phyloP scores from a whole-genome alignment of 2,113 vertebrate species.

The Lamprologus callipterus region DNA sequence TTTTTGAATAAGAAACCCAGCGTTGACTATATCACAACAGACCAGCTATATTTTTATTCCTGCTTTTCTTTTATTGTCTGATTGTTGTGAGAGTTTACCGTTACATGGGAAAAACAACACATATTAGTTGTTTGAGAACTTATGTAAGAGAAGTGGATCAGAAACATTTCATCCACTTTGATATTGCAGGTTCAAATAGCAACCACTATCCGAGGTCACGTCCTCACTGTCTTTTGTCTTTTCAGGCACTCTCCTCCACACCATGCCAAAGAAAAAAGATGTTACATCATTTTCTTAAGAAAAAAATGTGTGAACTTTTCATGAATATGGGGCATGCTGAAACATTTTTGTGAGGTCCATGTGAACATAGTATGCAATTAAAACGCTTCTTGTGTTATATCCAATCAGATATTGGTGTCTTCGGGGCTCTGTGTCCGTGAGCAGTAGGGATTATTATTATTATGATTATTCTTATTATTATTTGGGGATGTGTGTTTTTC shows the following conservation, averaged over 20 bases:
- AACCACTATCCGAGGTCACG: background rate
- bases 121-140: background rate
- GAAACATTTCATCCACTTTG: conserved; percentile 12
- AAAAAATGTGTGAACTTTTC: rapidly evolving
- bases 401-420: background rate
- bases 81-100: rapidly evolving
- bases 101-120: background rate
- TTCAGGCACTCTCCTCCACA: background rate
- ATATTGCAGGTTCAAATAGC: conserved; percentile 3
- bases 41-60: background rate
- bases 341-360: background rate
- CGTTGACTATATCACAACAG: background rate
- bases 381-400: background rate
- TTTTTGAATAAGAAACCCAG: background rate
- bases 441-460: too few species aligned
- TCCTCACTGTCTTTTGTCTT: background rate
- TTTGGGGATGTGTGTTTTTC: too few species aligned
- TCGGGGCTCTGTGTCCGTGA: background rate
- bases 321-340: background rate
- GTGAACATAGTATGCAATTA: background rate
- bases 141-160: background rate
- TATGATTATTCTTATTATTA: too few species aligned
- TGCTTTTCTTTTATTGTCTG: background rate
- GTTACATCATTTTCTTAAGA: background rate
- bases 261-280: background rate